phyloP scores from a whole-genome alignment of 2,888 invertebrate species.

The Pollenia amentaria region DNA sequence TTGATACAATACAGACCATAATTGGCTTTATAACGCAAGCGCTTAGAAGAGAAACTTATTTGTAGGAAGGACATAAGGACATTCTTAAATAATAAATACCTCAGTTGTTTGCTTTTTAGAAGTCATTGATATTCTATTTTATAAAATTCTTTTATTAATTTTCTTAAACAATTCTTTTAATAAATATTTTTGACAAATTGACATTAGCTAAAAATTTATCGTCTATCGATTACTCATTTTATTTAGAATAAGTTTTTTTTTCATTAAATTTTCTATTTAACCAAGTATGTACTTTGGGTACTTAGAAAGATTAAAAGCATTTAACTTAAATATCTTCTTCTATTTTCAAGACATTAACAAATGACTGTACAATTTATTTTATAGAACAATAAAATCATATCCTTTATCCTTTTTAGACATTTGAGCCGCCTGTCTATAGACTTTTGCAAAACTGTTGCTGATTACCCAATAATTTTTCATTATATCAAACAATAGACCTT shows the following conservation, averaged over 20 bases:
- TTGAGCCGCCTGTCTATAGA: constrained; percentile 32
- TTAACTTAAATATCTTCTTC: background rate
- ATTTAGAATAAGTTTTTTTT: too few relatives aligned
- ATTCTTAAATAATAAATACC: constrained; percentile 37
- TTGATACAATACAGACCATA: constrained; percentile 78
- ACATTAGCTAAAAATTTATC: constrained; percentile 1
- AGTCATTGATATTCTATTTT: constrained; percentile 8
- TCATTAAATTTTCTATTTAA: too few relatives aligned
- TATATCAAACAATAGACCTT: constrained; percentile 68
- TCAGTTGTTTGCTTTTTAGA: constrained; percentile 35
- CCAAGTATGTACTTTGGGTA: background rate
- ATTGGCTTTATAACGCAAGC: constrained; percentile 13
- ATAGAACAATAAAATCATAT: constrained; percentile 54
- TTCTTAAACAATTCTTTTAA: background rate
- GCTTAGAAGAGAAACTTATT: constrained; percentile 14
- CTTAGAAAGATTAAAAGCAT: constrained; percentile 6
- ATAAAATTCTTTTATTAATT: constrained; percentile 10
- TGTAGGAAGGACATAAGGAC: background rate
- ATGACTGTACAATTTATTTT: constrained; percentile 66
- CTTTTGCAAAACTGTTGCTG: constrained; percentile 66
- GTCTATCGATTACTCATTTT: background rate
- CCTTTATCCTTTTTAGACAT: constrained; percentile 30
- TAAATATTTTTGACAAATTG: constrained; percentile 28
- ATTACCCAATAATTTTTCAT: constrained; percentile 73
- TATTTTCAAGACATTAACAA: constrained; percentile 60